phyloP scores from a whole-genome alignment of 2,888 invertebrate species.

The Mesoligia furuncula region DNA sequence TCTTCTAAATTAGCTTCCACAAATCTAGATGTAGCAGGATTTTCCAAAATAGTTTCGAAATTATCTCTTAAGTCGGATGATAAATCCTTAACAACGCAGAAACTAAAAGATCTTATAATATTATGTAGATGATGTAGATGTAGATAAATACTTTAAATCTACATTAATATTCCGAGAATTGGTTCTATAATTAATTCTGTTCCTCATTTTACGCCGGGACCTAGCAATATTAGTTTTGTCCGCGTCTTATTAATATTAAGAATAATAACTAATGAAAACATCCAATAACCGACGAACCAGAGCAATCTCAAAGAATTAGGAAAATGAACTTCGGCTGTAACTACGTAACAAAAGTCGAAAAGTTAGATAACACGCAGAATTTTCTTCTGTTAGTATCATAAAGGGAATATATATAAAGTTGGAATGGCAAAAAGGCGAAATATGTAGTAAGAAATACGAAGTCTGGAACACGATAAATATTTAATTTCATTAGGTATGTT shows the following conservation, averaged over 20 bases:
- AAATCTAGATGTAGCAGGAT: not conserved
- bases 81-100: not conserved
- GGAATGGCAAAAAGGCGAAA: slow-evolving; percentile 40
- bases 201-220: not conserved
- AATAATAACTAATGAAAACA: slow-evolving; percentile 41
- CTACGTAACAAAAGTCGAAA: slow-evolving; percentile 43
- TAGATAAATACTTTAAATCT: slow-evolving; percentile 1
- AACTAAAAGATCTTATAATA: not conserved
- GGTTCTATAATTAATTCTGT: not conserved
- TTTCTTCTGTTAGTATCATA: slow-evolving; percentile 39
- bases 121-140: too few species aligned
- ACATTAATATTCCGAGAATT: not conserved
- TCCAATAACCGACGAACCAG: slow-evolving; percentile 34
- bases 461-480: slow-evolving; percentile 47
- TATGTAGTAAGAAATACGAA: slow-evolving; percentile 24
- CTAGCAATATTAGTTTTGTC: slow-evolving; percentile 7
- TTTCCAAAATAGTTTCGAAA: not conserved
- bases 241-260: slow-evolving; percentile 15
- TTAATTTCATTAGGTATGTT: slow-evolving; percentile 41
- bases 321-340: slow-evolving; percentile 37
- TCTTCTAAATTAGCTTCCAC: slow-evolving; percentile 11
- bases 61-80: not conserved
- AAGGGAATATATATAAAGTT: slow-evolving; percentile 48
- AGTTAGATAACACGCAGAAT: slow-evolving; percentile 50
- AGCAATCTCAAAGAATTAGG: slow-evolving; percentile 49